phyloP scores from a whole-genome alignment of 2,113 vertebrate genomes.

The Bostrychus sinensis region DNA sequence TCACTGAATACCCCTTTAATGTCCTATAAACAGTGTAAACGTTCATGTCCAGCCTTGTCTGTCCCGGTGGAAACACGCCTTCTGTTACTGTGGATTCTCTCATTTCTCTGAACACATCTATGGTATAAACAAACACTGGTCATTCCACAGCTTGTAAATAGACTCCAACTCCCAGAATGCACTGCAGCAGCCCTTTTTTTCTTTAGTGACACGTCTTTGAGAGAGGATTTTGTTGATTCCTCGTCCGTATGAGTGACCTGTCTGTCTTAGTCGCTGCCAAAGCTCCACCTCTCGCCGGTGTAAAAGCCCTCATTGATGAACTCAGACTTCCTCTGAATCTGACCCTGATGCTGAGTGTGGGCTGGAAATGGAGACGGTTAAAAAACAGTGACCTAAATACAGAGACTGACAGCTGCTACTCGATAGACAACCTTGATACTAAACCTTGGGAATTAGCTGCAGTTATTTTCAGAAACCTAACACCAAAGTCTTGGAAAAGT shows the following conservation, averaged over 20 bases:
- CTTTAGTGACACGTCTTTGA: conserved; percentile 52
- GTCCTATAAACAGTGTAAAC: not conserved
- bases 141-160: conserved; percentile 63
- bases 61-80: not conserved
- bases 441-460: not conserved
- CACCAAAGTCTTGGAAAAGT: no score
- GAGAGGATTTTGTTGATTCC: conserved; percentile 23
- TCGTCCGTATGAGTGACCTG: conserved; percentile 14
- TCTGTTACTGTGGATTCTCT: not conserved
- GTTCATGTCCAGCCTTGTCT: no score
- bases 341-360: conserved; percentile 15
- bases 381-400: conserved; percentile 19
- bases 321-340: conserved; percentile 7
- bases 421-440: not conserved
- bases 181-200: conserved; percentile 67
- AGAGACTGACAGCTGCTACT: not conserved
- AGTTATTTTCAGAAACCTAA: not conserved
- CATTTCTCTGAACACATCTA: not conserved
- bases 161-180: conserved; percentile 68
- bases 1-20: not conserved
- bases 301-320: conserved; percentile 18
- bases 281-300: conserved; percentile 40
- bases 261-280: conserved; percentile 48
- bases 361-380: no score
- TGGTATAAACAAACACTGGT: conserved; percentile 45